Conservation (phyloP, 2,113 vertebrate genomes). For the Lipophrys pholis region DNA sequence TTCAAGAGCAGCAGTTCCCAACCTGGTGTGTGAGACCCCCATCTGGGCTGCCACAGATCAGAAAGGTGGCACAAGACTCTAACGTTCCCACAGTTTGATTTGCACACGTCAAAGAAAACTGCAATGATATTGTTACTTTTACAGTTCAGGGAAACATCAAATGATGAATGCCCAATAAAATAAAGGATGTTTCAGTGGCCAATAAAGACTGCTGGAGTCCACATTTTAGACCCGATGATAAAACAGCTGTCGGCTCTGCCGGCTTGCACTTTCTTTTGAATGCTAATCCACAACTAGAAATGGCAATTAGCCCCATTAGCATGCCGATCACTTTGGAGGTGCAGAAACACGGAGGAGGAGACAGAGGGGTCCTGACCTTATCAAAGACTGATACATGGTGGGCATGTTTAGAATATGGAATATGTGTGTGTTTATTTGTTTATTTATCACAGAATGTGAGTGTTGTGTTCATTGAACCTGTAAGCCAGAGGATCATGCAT, state of each 20-base stretch:
- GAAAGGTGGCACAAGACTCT: too few species aligned
- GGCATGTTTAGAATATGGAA: conserved; percentile 66
- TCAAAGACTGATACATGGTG: conserved; percentile 47
- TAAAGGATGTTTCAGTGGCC: too few species aligned
- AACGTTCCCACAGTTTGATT: too few species aligned
- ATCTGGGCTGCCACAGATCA: too few species aligned
- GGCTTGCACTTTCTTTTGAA: conserved; percentile 37
- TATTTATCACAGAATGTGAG: background rate
- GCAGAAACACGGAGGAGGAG: conserved; percentile 53
- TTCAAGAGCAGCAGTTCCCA: too few species aligned
- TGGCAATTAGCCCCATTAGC: conserved; percentile 72
- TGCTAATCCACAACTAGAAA: conserved; percentile 60
- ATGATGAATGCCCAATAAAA: too few species aligned
- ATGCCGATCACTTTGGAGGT: conserved; percentile 67
- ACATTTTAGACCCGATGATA: background rate
- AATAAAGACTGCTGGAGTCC: background rate
- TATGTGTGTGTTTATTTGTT: background rate
- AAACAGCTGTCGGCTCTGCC: conserved; percentile 10
- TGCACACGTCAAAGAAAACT: too few species aligned
- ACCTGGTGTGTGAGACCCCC: too few species aligned
- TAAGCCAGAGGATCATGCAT: background rate
- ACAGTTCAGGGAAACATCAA: too few species aligned
- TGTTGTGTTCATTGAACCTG: background rate
- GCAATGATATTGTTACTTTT: too few species aligned
- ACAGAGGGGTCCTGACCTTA: conserved; percentile 76